phyloP scores from a whole-genome alignment of 2,113 vertebrate species.

The Vulpes ferrilata region DNA sequence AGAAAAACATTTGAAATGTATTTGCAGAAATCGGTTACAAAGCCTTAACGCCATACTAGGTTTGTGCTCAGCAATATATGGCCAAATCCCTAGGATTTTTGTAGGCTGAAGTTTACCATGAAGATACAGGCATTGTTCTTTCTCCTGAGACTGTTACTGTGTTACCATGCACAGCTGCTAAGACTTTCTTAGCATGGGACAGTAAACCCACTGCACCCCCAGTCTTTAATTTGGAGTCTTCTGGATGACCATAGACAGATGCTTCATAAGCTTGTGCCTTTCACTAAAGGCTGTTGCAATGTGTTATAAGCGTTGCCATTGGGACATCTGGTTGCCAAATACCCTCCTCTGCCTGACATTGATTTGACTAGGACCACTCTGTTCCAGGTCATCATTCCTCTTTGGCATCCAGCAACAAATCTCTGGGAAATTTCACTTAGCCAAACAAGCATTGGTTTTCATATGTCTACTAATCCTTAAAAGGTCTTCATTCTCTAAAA shows the following conservation, averaged over 20 bases:
- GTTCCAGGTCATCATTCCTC: neutral
- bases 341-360: rapidly evolving
- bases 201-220: neutral
- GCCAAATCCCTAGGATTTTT: neutral
- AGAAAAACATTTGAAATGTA: neutral
- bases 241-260: neutral
- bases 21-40: constrained; percentile 5
- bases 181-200: neutral
- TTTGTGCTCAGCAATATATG: neutral
- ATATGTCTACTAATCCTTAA: neutral
- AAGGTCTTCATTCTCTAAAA: neutral
- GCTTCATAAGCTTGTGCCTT: neutral
- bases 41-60: neutral
- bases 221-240: neutral
- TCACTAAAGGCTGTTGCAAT: neutral
- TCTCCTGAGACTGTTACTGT: neutral
- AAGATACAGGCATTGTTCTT: neutral
- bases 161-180: too few species aligned
- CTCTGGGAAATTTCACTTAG: neutral
- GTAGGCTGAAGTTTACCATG: too few species aligned
- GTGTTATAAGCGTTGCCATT: rapidly evolving
- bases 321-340: rapidly evolving
- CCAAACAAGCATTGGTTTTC: neutral
- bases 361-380: neutral
- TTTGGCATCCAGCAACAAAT: neutral